Evolutionary conservation across 2,797 vertebrate species (phyloP).

Genomic region (Silurus aristotelis): DNA sequence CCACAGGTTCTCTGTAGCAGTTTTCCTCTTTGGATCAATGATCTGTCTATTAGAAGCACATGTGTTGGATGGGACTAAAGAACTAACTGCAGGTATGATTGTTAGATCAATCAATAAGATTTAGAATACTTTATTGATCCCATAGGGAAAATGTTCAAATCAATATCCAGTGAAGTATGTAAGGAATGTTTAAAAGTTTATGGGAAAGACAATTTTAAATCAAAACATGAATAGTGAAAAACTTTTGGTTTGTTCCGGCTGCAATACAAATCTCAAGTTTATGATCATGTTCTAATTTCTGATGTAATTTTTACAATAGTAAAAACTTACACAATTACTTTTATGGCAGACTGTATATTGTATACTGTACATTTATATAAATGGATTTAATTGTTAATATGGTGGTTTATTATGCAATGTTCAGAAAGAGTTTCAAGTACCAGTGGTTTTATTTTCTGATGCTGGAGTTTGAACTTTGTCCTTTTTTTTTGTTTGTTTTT

Average conservation of each 20-base stretch:
- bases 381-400: not conserved
- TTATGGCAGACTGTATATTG: not conserved
- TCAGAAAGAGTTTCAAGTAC: not conserved
- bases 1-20: slow-evolving; percentile 58
- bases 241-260: not conserved
- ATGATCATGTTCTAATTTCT: not conserved
- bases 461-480: not conserved
- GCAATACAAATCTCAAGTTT: not conserved
- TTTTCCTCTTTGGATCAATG: slow-evolving; percentile 55
- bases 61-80: slow-evolving; percentile 37
- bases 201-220: too few relatives aligned
- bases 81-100: slow-evolving; percentile 53
- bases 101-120: not conserved
- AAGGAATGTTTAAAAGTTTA: not conserved
- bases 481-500: not conserved
- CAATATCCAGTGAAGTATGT: not conserved
- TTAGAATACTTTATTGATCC: too few relatives aligned
- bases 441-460: not conserved
- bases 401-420: not conserved
- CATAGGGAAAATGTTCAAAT: too few relatives aligned
- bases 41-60: slow-evolving; percentile 50
- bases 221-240: not conserved
- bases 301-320: not conserved
- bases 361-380: too few relatives aligned
- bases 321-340: not conserved